Conservation (phyloP, 2,888 invertebrate species). For the Rotaria magnacalcarata region DNA sequence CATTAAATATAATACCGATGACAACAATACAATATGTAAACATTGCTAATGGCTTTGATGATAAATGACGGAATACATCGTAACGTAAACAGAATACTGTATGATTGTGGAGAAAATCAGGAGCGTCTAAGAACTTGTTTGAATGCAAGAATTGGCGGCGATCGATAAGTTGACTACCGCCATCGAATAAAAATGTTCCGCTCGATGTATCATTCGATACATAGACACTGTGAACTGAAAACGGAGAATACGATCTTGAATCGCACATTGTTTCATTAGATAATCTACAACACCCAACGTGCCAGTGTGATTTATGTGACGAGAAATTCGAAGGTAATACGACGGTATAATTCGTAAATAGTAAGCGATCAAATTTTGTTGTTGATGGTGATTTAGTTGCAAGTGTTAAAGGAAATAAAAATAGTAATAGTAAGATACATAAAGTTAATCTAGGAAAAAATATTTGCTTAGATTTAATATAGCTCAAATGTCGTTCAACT, state of each 20-base stretch:
- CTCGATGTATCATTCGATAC: neutral
- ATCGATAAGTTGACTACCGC: neutral
- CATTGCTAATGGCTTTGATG: neutral
- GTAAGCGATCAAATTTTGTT: neutral
- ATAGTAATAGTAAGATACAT: neutral
- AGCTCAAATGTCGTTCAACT: neutral
- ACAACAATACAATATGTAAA: neutral
- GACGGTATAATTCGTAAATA: neutral
- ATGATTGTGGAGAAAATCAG: constrained; percentile 21
- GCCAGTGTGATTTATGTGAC: neutral
- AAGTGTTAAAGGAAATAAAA: neutral
- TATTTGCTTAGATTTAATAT: neutral
- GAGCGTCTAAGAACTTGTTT: too few relatives aligned
- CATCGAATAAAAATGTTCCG: constrained; percentile 4
- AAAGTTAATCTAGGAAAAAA: neutral
- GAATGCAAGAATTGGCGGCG: neutral
- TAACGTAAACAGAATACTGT: constrained; percentile 22
- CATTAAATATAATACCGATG: neutral
- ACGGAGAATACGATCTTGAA: neutral
- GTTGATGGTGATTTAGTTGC: neutral
- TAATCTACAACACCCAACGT: neutral
- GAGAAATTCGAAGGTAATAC: neutral
- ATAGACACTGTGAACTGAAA: neutral
- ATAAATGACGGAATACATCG: neutral
- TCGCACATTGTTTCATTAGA: neutral